Percentiles rank a stretch among this genome's conserved stretches.
These are phyloP conservation scores for Aramus guarauna DNA, from an alignment of 2,113 vertebrate species.

Conservation along the genomic window DNA sequence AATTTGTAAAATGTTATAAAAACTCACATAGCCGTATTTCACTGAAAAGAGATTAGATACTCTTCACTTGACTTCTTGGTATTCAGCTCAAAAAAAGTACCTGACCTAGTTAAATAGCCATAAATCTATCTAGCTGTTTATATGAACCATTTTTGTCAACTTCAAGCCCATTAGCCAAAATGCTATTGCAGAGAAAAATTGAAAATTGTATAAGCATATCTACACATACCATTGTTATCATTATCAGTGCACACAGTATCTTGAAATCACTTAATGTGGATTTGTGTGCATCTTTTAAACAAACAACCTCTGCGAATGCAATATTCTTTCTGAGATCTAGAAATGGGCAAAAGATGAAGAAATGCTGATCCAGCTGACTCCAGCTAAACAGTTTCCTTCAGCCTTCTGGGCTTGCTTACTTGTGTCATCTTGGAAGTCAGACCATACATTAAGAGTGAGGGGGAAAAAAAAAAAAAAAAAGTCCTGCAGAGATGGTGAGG, in stretches of 20 bases:
- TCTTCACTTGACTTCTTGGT: neutral
- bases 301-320: neutral
- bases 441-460: neutral
- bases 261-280: neutral
- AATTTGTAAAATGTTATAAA: neutral
- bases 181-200: neutral
- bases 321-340: neutral
- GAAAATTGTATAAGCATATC: neutral
- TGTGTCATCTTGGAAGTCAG: neutral
- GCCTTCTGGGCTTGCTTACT: neutral
- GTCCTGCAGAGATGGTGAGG: neutral
- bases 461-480: rapidly evolving
- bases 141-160: neutral
- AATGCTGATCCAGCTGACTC: neutral
- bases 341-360: neutral
- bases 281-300: neutral
- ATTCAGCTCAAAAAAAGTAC: neutral
- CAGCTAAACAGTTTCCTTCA: neutral
- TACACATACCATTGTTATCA: neutral
- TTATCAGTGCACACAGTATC: neutral
- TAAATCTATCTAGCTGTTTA: neutral
- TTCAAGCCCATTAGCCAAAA: neutral
- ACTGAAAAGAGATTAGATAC: neutral
- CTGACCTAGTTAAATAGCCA: neutral
- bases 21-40: neutral